Base-by-base conservation (phyloP, 1,140 invertebrate genomes). In the Drosophila saltans region DNA sequence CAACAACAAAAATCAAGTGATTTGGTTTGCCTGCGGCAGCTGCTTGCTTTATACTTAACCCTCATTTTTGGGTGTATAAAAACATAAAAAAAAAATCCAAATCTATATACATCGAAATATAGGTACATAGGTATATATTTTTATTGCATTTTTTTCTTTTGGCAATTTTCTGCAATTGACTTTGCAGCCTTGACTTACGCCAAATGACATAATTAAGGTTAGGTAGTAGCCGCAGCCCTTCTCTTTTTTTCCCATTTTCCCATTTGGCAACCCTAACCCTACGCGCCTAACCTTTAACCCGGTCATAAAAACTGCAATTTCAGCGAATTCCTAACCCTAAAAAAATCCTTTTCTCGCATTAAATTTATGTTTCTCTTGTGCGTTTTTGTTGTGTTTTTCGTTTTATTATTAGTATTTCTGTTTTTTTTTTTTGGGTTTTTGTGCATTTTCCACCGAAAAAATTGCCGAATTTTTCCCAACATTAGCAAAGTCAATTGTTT, bases 171-270 rank as follows among this genome's bases (percentile, higher is more conserved):
- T 57, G 81, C 82, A 79, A 88, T 86, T 86, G 80, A 88, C 84
- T 89, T 89, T 80, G 66, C 80, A 80, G 76, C 83, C 84, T 88
- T 88, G 83, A 88, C 83, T 88, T 86, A 67, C 66, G 79, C 70
- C 79, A 85, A 85, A 83, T 88, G 83, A 89, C 84, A 88, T 88
- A 88, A 88, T 88, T 88, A 88, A 48, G 59, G 68, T 62, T 62
- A 82, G 82, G 82, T 82, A 86, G 64, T 65, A 9, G 45, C 45
- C 45, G 45, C 45, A 52, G 45, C 45, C 21, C 24, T 52, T 52
- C 21, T 52, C 24, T 21, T 45, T 48, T 8, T 48, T 36, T 16
- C 41, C 28, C 28, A 16, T 45, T 48, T 28, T 16, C n/a, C 40
- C 40, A 16, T 30, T 70, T 63, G 56, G 56, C 70, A 55, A 65